A percentile compares a stretch with the other conserved stretches of the same genome.
These are phyloP conservation scores for Nibea coibor DNA, from an alignment of 2,113 vertebrate species.

Conservation along the genomic window DNA sequence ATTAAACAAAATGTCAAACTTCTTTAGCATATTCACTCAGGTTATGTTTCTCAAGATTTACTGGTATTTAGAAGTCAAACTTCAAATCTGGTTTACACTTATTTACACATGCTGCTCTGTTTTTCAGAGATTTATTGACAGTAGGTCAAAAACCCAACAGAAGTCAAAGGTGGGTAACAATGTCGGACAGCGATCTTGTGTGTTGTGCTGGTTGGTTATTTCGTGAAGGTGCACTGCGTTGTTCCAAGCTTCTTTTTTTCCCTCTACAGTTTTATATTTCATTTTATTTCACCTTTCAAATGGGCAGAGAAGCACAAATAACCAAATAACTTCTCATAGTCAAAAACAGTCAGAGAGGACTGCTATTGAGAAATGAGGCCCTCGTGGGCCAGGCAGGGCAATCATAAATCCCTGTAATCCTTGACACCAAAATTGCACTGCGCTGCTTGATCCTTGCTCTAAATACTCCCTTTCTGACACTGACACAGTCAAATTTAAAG, in stretches of 20 bases:
- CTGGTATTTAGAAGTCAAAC: background rate
- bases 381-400: background rate
- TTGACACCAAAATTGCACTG: conserved; percentile 32
- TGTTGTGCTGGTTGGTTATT: background rate
- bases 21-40: background rate
- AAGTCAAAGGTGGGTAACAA: background rate
- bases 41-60: background rate
- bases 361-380: conserved; percentile 6
- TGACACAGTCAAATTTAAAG: conserved; percentile 33
- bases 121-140: background rate
- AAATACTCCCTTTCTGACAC: conserved; percentile 15
- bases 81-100: background rate
- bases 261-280: background rate
- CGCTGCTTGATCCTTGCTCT: conserved; percentile 33
- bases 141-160: background rate
- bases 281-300: background rate
- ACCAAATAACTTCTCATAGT: conserved; percentile 4
- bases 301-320: background rate
- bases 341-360: background rate
- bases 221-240: background rate
- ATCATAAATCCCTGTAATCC: conserved; percentile 47
- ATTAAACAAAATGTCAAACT: background rate
- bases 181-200: background rate
- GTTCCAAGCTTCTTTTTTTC: background rate
- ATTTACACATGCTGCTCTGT: background rate